Evolutionary conservation across 2,888 invertebrate genomes (phyloP).

Genomic region (Parascotia fuliginaria): DNA sequence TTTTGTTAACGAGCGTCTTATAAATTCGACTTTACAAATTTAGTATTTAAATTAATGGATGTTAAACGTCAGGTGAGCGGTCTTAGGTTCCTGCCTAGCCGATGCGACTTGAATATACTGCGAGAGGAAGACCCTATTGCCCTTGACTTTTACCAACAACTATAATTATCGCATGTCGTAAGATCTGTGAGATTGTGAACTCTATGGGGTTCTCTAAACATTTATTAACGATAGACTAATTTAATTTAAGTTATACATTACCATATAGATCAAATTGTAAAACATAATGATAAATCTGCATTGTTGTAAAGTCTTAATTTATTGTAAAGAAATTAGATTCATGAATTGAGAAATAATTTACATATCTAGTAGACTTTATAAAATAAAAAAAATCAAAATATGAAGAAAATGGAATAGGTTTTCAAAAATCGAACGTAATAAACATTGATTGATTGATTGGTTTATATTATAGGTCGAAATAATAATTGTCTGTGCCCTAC

Average conservation of each 20-base stretch:
- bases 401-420: too few relatives aligned
- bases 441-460: too few relatives aligned
- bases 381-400: too few relatives aligned
- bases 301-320: too few relatives aligned
- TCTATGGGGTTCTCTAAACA: constrained; percentile 20
- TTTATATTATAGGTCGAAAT: too few relatives aligned
- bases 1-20: too few relatives aligned
- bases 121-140: constrained; percentile 29
- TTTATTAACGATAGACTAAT: constrained; percentile 12
- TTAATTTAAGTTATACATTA: neutral
- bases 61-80: neutral
- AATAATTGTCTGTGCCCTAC: too few relatives aligned
- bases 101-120: constrained; percentile 17
- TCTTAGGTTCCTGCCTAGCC: neutral
- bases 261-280: neutral
- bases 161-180: constrained; percentile 42
- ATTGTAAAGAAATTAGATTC: too few relatives aligned
- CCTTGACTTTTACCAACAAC: constrained; percentile 60
- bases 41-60: neutral
- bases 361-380: too few relatives aligned
- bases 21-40: neutral
- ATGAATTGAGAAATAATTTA: too few relatives aligned
- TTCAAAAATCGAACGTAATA: too few relatives aligned
- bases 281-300: too few relatives aligned
- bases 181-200: constrained; percentile 29